Evolutionary conservation across 2,797 vertebrate genomes (phyloP).

Genomic region (Mycteria americana): DNA sequence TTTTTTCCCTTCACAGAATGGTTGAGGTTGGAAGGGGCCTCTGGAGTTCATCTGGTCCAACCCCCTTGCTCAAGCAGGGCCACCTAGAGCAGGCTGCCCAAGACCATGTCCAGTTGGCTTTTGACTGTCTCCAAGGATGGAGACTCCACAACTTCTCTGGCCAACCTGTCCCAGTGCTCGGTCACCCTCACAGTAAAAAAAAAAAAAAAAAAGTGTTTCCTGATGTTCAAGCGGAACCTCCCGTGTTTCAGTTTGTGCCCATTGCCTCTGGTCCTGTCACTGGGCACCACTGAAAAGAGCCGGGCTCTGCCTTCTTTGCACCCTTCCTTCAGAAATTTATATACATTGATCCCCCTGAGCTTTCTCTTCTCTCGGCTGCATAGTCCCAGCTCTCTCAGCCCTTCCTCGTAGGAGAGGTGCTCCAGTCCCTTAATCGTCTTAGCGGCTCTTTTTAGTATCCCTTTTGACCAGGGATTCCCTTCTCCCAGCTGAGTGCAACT

Average conservation of each 20-base stretch:
- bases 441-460: background rate
- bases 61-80: background rate
- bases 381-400: background rate
- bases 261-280: background rate
- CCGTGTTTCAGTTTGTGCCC: background rate
- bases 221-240: background rate
- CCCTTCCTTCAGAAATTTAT: background rate
- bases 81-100: background rate
- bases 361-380: background rate
- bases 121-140: background rate
- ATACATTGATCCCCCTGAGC: background rate
- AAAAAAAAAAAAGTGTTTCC: too few relatives aligned
- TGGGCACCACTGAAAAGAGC: background rate
- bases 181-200: background rate
- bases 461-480: background rate
- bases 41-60: background rate
- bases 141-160: background rate
- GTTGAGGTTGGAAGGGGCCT: background rate
- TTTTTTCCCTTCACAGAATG: too few relatives aligned
- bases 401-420: background rate
- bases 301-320: background rate
- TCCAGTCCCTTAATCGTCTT: background rate
- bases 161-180: background rate
- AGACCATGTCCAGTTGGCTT: background rate
- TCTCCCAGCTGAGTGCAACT: background rate